These are phyloP conservation scores for Erethizon dorsatum DNA, from an alignment of 2,797 vertebrate genomes.

Conservation along the genomic window DNA sequence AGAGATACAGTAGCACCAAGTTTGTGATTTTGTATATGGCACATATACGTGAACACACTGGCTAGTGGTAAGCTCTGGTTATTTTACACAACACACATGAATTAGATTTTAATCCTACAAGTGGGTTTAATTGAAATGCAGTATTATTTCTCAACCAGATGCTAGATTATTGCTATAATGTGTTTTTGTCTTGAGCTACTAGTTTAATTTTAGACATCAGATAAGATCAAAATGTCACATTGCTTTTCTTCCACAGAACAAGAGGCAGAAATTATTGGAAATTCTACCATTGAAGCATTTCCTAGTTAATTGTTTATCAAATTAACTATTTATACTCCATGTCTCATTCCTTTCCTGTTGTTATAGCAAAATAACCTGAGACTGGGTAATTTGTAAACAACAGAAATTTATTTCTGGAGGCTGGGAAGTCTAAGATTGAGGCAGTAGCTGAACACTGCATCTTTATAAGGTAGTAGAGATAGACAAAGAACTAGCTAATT, in stretches of 20 bases:
- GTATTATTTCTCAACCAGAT: constrained; percentile 21
- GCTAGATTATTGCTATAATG: neutral
- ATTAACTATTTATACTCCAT: neutral
- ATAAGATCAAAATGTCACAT: constrained; percentile 27
- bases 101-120: constrained; percentile 43
- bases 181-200: constrained; percentile 56
- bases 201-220: constrained; percentile 40
- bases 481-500: neutral
- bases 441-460: no score
- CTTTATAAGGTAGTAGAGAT: neutral
- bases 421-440: neutral
- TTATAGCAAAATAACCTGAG: neutral
- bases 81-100: constrained; percentile 13
- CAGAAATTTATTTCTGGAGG: constrained; percentile 9
- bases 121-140: constrained; percentile 42
- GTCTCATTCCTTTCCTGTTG: constrained; percentile 1
- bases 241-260: constrained; percentile 1
- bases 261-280: constrained; percentile 13
- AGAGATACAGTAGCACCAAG: neutral
- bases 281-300: constrained; percentile 15
- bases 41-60: neutral
- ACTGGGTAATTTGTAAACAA: constrained; percentile 19
- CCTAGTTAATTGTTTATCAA: constrained; percentile 52
- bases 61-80: constrained; percentile 5
- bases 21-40: constrained; percentile 6